A percentile compares a stretch with the other conserved stretches of the same genome.
Evolutionary conservation across 2,797 vertebrate species (phyloP).

Genomic region (Myotis myotis): DNA sequence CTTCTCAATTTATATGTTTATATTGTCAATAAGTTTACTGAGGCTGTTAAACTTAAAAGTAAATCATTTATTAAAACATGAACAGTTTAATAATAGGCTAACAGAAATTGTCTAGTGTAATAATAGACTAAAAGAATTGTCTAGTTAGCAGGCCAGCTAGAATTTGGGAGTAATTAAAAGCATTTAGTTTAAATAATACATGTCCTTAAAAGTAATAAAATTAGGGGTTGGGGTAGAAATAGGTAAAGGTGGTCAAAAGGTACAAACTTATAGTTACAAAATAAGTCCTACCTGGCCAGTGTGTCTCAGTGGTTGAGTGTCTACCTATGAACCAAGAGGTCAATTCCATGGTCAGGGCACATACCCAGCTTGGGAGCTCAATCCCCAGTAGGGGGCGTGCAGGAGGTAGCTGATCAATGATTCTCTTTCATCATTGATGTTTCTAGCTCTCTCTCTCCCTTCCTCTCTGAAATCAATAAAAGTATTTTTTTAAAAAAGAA

Average conservation of each 20-base stretch:
- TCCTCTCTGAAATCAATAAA: neutral
- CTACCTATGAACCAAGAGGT: neutral
- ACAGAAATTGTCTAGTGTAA: neutral
- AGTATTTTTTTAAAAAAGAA: neutral
- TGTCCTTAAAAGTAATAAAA: neutral
- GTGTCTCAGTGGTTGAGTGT: neutral
- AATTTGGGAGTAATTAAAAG: neutral
- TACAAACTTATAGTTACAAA: neutral
- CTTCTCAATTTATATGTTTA: conserved; percentile 8
- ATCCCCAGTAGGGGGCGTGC: neutral
- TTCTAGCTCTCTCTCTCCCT: neutral
- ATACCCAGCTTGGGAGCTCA: neutral
- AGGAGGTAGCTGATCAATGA: neutral
- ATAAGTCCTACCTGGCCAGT: neutral
- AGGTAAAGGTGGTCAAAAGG: neutral
- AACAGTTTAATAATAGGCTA: neutral
- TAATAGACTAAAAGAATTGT: neutral
- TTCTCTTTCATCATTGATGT: neutral
- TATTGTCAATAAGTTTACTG: conserved; percentile 37
- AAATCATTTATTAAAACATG: conserved; percentile 26
- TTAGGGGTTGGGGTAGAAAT: neutral
- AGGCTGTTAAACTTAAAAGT: neutral
- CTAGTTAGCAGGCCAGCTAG: neutral
- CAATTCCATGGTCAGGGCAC: neutral
- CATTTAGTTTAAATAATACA: conserved; percentile 4